These are phyloP conservation scores for Microcebus murinus DNA, from an alignment of 2,113 vertebrate species.

Conservation along the genomic window DNA sequence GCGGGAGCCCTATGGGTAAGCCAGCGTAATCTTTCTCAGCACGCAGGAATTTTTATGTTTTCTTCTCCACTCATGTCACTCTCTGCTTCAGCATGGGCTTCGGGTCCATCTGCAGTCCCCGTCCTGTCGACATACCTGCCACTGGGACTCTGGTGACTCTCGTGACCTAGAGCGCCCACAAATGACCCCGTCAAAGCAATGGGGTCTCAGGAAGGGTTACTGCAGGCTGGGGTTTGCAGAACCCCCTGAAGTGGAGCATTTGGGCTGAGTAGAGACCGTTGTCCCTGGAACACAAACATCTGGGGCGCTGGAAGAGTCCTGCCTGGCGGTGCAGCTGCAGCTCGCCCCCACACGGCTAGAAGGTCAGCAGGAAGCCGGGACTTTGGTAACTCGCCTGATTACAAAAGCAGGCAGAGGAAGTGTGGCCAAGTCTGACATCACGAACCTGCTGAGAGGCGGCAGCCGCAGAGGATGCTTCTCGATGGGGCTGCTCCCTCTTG, in stretches of 20 bases:
- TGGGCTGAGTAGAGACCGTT: neutral
- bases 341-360: neutral
- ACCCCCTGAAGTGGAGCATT: neutral
- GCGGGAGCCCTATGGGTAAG: conserved; percentile 80
- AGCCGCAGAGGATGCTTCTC: rapidly evolving
- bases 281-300: conserved; percentile 44
- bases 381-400: neutral
- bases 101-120: neutral
- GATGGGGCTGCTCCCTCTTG: neutral
- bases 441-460: neutral
- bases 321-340: neutral
- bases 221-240: neutral
- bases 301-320: neutral
- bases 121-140: neutral
- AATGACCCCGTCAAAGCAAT: neutral
- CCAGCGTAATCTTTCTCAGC: conserved; percentile 74
- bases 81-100: conserved; percentile 40
- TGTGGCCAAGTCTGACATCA: neutral
- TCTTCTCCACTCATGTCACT: conserved; percentile 61
- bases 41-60: conserved; percentile 56
- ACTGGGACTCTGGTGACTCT: neutral
- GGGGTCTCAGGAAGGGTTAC: neutral
- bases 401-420: conserved; percentile 36
- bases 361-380: neutral
- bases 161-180: neutral